Base-by-base conservation (phyloP, 2,113 vertebrate species). In the Hiodon tergisus region DNA sequence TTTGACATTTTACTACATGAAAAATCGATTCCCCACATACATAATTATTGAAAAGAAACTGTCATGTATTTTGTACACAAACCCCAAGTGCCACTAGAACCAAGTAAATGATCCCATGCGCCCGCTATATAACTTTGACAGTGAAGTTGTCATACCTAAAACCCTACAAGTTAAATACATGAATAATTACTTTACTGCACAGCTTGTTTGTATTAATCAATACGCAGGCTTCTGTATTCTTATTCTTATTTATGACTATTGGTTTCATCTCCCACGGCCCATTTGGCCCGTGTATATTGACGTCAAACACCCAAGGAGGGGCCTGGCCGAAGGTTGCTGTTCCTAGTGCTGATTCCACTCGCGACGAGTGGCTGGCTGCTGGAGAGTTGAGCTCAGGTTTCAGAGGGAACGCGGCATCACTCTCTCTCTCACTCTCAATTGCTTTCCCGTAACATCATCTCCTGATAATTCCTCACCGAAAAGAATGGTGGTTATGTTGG, bases 271-370 rank as follows among this genome's bases (percentile, higher is more conserved):
- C 9, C 9, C 31, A 51, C 11, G 57, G 46, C 31, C 53, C 70
- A 60, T 60, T 71, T 10, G 54, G 63, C 47, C 46, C 31, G 74
- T 68, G 46, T 6, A 53, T 14, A 50, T 55, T 83, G 89, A 92
- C 89, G 90, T 90, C 86, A 90, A 6, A 55, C 65, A 58, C 47
- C 71, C 72, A 73, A 80, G 88, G 91, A 81, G 90, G 90, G 88
- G 90, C 88, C 89, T 78, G 79, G 82, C 66, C 72, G 67, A 69
- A 60, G 81, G 79, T 80, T 54, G 85, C 89, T 91, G 88, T 89
- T 86, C 84, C 85, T 84, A 88, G 88, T 90, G 82, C 89, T 90
- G 89, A 81, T 80, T 9, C 52, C 58, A 16, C 75, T 53, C 74
- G 58, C 72, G 68, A 17, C 53, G 59, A 52, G 46, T 50, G 69